A percentile compares a stretch with the other conserved stretches of the same genome.
These are phyloP conservation scores for Drosophila athabasca DNA, from an alignment of 1,140 invertebrate species.

Conservation along the genomic window DNA sequence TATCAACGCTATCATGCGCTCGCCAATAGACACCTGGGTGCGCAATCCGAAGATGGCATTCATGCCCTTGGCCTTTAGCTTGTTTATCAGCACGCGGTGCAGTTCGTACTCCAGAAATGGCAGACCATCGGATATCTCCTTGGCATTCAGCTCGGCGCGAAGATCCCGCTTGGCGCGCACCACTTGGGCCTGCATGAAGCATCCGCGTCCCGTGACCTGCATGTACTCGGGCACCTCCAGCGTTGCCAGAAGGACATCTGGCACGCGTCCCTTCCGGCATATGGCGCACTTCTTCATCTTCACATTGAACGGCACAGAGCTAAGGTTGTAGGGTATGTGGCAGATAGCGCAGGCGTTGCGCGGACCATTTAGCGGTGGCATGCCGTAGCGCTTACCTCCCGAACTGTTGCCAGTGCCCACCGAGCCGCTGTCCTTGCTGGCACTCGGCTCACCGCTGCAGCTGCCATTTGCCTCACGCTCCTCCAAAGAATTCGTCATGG, in stretches of 20 bases:
- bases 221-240: constrained; percentile 92
- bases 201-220: constrained; percentile 88
- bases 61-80: constrained; percentile 96
- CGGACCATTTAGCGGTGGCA: constrained; percentile 47
- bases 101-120: constrained; percentile 98
- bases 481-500: constrained; percentile 75
- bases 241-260: constrained; percentile 95
- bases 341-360: constrained; percentile 85
- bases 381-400: constrained; percentile 56
- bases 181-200: constrained; percentile 91
- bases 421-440: constrained; percentile 59
- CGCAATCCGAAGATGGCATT: constrained; percentile 95
- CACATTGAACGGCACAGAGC: constrained; percentile 88
- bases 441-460: constrained; percentile 33
- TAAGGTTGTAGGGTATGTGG: constrained; percentile 92
- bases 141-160: constrained; percentile 93
- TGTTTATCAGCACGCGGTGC: constrained; percentile 95
- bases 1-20: constrained; percentile 92
- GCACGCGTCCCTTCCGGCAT: constrained; percentile 92
- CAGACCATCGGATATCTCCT: constrained; percentile 96
- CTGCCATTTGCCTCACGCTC: constrained; percentile 56
- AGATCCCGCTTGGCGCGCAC: constrained; percentile 91
- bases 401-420: constrained; percentile 53
- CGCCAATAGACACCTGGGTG: constrained; percentile 94
- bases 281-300: constrained; percentile 87